These are phyloP conservation scores for Chanos chanos DNA, from an alignment of 2,797 vertebrate genomes.

Conservation along the genomic window DNA sequence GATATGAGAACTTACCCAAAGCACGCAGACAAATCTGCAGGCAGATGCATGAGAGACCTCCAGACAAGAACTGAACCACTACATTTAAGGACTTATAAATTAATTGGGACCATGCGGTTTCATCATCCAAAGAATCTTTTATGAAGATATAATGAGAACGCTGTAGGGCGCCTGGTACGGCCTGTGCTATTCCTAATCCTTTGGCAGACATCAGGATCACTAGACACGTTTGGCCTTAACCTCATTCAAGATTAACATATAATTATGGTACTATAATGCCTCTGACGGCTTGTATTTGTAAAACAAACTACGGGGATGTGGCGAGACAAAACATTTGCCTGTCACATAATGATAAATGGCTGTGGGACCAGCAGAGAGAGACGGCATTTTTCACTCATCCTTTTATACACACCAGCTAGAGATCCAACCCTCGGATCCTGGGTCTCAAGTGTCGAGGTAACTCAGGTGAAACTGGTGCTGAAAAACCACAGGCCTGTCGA, in stretches of 20 bases:
- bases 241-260: conserved; percentile 2
- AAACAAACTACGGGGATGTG: neutral
- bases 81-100: conserved; percentile 23
- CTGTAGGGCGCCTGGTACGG: conserved; percentile 30
- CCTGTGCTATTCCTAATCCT: conserved; percentile 29
- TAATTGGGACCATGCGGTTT: conserved; percentile 55
- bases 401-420: too few relatives aligned
- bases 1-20: conserved; percentile 7
- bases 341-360: conserved; percentile 43
- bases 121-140: conserved; percentile 39
- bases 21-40: conserved; percentile 7
- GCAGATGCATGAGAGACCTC: neutral
- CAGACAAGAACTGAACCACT: neutral
- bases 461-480: too few relatives aligned
- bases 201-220: neutral
- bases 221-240: conserved; percentile 12
- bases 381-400: too few relatives aligned
- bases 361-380: too few relatives aligned
- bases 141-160: conserved; percentile 17
- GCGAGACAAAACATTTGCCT: conserved; percentile 24
- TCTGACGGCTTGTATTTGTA: conserved; percentile 4
- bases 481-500: too few relatives aligned
- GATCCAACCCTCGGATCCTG: too few relatives aligned
- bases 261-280: conserved; percentile 6
- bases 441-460: too few relatives aligned